Evolutionary conservation across 2,888 invertebrate genomes (phyloP).

Genomic region (Cephus sareptanus): DNA sequence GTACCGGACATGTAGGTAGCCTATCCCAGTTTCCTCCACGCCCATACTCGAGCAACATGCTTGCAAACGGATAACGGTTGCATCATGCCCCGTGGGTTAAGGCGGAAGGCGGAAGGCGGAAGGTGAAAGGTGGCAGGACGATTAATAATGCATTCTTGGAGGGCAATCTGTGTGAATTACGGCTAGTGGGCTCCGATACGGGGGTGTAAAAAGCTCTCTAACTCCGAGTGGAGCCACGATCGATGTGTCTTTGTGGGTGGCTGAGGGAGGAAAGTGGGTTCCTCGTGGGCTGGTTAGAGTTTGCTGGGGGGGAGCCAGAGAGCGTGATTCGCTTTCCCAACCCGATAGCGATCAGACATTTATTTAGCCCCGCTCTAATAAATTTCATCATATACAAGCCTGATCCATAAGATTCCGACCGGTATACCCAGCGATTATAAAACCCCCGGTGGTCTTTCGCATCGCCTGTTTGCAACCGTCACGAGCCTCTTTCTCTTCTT

Average conservation of each 20-base stretch:
- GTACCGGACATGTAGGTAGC: too few species aligned
- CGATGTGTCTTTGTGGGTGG: conserved; percentile 27
- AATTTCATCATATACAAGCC: conserved; percentile 29
- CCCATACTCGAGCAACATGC: too few species aligned
- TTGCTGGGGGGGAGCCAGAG: not conserved
- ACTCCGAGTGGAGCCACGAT: conserved; percentile 21
- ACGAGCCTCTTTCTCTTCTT: too few species aligned
- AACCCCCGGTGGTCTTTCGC: too few species aligned
- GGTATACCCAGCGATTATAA: conserved; percentile 6
- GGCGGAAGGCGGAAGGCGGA: not conserved
- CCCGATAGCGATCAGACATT: conserved; percentile 27
- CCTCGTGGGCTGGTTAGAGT: not conserved
- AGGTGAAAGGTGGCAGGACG: conserved; percentile 8
- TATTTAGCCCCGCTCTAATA: conserved; percentile 29
- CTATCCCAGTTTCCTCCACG: too few species aligned
- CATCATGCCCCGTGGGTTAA: too few species aligned
- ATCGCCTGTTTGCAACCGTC: too few species aligned
- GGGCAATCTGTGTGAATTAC: conserved; percentile 22
- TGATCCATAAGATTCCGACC: not conserved
- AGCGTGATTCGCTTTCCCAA: conserved; percentile 35
- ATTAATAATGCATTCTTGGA: conserved; percentile 23
- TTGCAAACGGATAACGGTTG: too few species aligned
- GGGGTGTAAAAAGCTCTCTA: conserved; percentile 21
- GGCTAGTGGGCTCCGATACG: conserved; percentile 7
- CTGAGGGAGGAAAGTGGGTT: too few species aligned